Conservation (phyloP, 2,113 vertebrate species). For the Puma concolor region DNA sequence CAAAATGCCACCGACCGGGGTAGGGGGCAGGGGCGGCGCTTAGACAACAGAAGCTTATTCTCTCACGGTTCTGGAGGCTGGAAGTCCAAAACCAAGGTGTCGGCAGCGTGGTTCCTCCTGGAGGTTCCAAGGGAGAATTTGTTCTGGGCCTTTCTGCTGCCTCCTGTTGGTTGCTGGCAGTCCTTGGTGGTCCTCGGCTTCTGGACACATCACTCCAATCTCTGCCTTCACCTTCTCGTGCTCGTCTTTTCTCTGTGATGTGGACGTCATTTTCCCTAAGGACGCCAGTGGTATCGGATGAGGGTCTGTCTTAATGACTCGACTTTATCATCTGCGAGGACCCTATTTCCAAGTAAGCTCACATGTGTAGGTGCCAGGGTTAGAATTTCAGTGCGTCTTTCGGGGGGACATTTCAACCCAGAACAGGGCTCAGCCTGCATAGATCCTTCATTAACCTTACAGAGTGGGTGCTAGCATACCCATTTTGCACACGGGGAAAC, state of each 20-base stretch:
- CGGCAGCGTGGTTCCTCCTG: neutral
- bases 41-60: fast-evolving
- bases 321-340: neutral
- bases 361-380: fast-evolving
- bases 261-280: neutral
- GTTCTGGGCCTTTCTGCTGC: neutral
- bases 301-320: neutral
- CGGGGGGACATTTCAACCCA: too few species aligned
- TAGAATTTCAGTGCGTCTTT: neutral
- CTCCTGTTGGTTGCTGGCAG: neutral
- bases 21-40: neutral
- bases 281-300: too few species aligned
- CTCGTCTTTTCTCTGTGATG: neutral
- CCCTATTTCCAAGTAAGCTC: neutral
- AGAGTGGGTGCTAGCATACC: fast-evolving
- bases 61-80: neutral
- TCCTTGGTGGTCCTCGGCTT: neutral
- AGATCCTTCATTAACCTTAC: neutral
- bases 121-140: neutral
- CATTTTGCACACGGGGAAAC: neutral
- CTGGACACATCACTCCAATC: fast-evolving
- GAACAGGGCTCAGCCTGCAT: fast-evolving
- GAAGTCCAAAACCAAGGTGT: neutral
- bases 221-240: neutral
- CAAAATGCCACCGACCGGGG: fast-evolving